Evolutionary conservation across 2,113 vertebrate species (phyloP), one percentile per base, ranked within the genome.

Genomic region (Noctilio leporinus): DNA sequence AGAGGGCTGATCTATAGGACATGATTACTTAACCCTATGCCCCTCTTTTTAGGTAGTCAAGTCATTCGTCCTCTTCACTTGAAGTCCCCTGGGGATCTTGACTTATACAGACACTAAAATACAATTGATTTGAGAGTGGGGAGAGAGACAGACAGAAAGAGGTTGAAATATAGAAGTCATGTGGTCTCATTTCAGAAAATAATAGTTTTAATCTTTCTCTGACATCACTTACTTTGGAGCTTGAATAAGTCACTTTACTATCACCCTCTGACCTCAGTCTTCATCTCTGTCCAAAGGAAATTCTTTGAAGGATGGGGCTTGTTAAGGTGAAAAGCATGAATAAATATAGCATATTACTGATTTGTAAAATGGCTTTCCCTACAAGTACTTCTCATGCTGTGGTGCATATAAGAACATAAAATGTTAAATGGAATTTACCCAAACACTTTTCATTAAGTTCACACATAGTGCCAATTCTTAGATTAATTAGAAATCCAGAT

Each of bases 401-500:
- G 40, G 3, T 47, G 65, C 7, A 87, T 90, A 47, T 1, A 91
- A 53, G 17, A 94, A 53, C 22, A 55, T 55, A 72, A 86, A 75
- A 85, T 15, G 9, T 64, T 73, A 91, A 93, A 57, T 89, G 43
- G 77, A 82, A 94, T 94, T 91, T 97, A 89, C 82, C 59, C 88
- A 91, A 96, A 96, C 24, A 11, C 28, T 92, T 95, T 89, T 81
- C 65, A 91, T 96, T 96, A 62, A 69, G 95, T 96, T 94, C 10
- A 15, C 47, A 89, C 28, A 22, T 51, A 53, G 19, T 51, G 22
- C 1, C 64, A 83, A 70, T 33, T 62, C 76, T 69, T 80, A 91
- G 81, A 91, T 97, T 94, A 92, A 91, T 96, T 88, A 55, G 38
- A 85, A 91, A 92, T 64, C 12, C 24, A 51, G 40, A 47, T 67